phyloP scores from a whole-genome alignment of 2,113 vertebrate species.

The Phylloscopus trochiloides region DNA sequence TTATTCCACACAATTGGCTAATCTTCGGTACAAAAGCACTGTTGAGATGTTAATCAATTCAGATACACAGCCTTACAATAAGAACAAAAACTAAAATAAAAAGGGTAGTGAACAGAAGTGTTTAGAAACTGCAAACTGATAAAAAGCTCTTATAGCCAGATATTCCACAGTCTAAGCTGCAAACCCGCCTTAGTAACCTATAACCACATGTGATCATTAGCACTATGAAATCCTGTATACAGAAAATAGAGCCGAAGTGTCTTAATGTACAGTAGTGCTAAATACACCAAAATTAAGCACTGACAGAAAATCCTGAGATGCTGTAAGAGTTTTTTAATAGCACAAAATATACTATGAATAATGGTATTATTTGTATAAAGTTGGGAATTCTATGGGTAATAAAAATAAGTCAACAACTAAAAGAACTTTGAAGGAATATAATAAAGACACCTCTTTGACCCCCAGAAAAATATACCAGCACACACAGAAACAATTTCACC shows the following conservation, averaged over 20 bases:
- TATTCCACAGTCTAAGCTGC: not conserved
- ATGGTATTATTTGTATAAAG: not conserved
- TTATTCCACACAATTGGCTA: not conserved
- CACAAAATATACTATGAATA: not conserved
- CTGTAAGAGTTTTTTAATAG: not conserved
- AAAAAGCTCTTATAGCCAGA: not conserved
- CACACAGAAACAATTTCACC: not conserved
- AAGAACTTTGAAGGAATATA: not conserved
- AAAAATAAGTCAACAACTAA: not conserved
- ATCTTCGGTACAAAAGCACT: rapidly evolving
- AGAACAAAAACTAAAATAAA: not conserved
- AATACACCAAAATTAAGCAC: not conserved
- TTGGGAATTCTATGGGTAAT: not conserved
- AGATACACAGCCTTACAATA: not conserved
- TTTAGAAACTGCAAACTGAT: not conserved
- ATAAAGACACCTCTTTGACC: not conserved
- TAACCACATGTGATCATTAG: not conserved
- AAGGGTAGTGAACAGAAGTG: not conserved
- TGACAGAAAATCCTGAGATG: not conserved
- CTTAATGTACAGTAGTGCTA: not conserved
- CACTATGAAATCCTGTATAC: not conserved
- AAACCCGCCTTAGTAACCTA: not conserved
- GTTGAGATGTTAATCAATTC: not conserved
- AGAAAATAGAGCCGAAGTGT: not conserved
- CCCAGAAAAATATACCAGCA: not conserved